phyloP scores from a whole-genome alignment of 1,140 invertebrate species.

The Aphaenogaster ashmeadi region DNA sequence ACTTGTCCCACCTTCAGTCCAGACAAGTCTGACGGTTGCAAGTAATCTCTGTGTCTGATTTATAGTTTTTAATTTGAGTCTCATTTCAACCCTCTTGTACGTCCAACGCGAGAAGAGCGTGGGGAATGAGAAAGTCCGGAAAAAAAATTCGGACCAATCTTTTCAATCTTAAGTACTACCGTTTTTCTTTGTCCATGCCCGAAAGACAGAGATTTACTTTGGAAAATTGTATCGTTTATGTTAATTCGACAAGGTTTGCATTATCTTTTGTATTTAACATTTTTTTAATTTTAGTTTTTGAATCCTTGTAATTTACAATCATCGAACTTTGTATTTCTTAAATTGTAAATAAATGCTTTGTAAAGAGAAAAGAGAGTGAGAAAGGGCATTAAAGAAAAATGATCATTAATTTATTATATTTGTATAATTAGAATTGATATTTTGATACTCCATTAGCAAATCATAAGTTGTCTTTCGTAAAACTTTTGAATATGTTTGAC shows the following conservation, averaged over 20 bases:
- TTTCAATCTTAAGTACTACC: slow-evolving; percentile 79
- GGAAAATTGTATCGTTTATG: slow-evolving; percentile 65
- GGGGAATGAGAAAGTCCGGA: slow-evolving; percentile 49
- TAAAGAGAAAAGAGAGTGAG: neutral
- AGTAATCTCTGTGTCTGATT: slow-evolving; percentile 81
- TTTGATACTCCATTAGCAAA: neutral
- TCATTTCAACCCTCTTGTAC: slow-evolving; percentile 77
- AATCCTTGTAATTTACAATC: neutral
- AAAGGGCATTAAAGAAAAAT: neutral
- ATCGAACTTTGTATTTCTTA: neutral
- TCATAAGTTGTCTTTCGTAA: neutral
- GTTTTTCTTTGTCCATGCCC: slow-evolving; percentile 52
- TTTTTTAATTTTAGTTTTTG: neutral
- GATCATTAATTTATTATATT: slow-evolving; percentile 5
- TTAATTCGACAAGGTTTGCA: slow-evolving; percentile 58
- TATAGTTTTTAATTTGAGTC: slow-evolving; percentile 85
- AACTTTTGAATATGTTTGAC: neutral
- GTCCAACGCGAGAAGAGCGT: slow-evolving; percentile 27
- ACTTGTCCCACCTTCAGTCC: slow-evolving; percentile 35
- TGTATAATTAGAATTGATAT: neutral
- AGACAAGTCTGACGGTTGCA: slow-evolving; percentile 47
- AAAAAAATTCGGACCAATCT: slow-evolving; percentile 80
- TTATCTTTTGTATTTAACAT: slow-evolving; percentile 18
- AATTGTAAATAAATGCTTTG: neutral
- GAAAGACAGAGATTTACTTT: slow-evolving; percentile 67